Base-by-base conservation (phyloP, 2,113 vertebrate species). In the Casuarius casuarius region DNA sequence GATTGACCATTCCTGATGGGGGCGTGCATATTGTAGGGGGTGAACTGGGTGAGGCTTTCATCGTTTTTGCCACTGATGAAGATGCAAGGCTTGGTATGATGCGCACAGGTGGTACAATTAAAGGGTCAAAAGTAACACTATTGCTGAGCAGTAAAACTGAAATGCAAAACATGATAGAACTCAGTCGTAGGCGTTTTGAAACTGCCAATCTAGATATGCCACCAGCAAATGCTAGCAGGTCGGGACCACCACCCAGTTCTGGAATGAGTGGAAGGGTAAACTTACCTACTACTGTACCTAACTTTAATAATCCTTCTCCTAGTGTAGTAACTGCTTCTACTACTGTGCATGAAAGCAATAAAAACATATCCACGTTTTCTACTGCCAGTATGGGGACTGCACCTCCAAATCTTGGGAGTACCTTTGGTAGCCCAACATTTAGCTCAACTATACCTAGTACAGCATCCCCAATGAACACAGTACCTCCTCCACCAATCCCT, bases 91-190 rank as follows among this genome's bases (percentile, higher is more conserved):
- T 99, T 97, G 99, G 99, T 94, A 99, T 99, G 99, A 99, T 99
- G 99, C 99, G 99, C 97, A 99, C 99, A 98, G 99, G 99, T 97
- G 99, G 99, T 97, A 98, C 99, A 56, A 99, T 99, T 98, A 99
- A 99, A 98, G 98, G 98, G 97, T 99, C 99, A 28, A 99, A 99
- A 98, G 99, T 99, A 86, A 99, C 99, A 28, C 97, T 99, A 8
- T 98, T 99, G 97, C 98, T 99, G 79, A 99, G 99, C 98, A 99
- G 99, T 98, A 99, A 99, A 98, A 99, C 99, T 28, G 99, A 99
- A 98, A 99, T 99, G 99, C 99, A 99, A 95, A 99, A 99, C 97
- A 99, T 99, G 99, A 99, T 99, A 97, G 99, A 99, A 97, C 98
- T 99, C 88, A 99, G 99, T 95, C 99, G 99, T 88, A 99, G 99